Percentiles rank a stretch among this genome's conserved stretches.
These are phyloP conservation scores for Caradrina kadenii DNA, from an alignment of 2,888 invertebrate species.

Conservation along the genomic window DNA sequence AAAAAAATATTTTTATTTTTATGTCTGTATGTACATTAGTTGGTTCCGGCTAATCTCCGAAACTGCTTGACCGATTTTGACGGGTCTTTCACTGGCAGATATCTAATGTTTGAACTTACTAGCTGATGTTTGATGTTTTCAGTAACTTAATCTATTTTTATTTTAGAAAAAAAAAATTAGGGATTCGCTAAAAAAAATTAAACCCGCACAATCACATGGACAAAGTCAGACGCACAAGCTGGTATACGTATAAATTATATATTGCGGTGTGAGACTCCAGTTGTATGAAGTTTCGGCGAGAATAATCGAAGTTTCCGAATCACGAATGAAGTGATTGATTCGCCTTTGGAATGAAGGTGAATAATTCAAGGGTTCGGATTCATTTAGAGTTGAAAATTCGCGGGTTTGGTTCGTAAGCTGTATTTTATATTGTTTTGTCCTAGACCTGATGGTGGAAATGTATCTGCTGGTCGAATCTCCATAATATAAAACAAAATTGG, in stretches of 20 bases:
- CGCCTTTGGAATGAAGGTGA: conserved; percentile 52
- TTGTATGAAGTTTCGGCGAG: conserved; percentile 51
- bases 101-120: too few relatives aligned
- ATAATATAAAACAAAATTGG: too few relatives aligned
- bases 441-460: background rate
- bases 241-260: background rate
- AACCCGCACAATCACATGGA: too few relatives aligned
- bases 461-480: background rate
- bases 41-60: too few relatives aligned
- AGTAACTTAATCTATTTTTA: too few relatives aligned
- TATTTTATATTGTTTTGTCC: conserved; percentile 22
- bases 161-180: too few relatives aligned
- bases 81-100: too few relatives aligned
- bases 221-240: too few relatives aligned
- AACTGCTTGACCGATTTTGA: too few relatives aligned
- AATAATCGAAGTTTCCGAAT: conserved; percentile 56
- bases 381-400: conserved; percentile 40
- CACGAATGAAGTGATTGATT: conserved; percentile 62
- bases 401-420: conserved; percentile 28
- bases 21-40: background rate
- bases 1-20: background rate
- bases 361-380: conserved; percentile 56
- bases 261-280: conserved; percentile 31
- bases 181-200: too few relatives aligned
- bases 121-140: too few relatives aligned